Evolutionary conservation across 2,113 vertebrate genomes (phyloP).

Genomic region (Balaeniceps rex): DNA sequence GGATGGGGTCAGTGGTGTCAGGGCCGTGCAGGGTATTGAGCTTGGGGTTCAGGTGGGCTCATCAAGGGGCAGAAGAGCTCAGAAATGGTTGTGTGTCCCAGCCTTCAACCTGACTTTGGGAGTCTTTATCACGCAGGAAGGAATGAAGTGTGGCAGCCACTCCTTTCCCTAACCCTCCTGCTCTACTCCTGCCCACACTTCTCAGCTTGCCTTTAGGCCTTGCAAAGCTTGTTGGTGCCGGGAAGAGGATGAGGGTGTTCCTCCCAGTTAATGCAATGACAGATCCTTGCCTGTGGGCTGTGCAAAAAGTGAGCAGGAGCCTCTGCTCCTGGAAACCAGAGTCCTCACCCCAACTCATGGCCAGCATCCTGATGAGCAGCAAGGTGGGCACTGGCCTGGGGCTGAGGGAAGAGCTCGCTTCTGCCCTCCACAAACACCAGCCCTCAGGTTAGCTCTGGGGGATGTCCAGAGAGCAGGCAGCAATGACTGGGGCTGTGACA

Average conservation of each 20-base stretch:
- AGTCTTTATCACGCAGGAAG: background rate
- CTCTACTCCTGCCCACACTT: background rate
- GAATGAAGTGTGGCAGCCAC: background rate
- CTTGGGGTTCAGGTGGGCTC: background rate
- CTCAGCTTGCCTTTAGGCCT: accelerated
- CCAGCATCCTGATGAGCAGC: background rate
- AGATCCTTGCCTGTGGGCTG: background rate
- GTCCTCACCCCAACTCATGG: accelerated
- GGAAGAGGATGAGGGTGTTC: background rate
- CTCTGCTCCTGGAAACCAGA: background rate
- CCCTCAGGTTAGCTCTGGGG: background rate
- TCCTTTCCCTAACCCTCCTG: background rate
- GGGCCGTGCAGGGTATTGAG: background rate
- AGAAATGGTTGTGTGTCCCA: background rate
- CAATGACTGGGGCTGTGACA: background rate
- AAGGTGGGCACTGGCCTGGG: accelerated
- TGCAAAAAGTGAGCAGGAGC: background rate
- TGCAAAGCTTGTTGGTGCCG: background rate
- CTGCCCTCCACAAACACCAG: background rate
- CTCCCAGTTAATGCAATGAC: background rate
- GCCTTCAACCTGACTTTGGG: background rate
- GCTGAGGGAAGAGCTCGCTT: background rate
- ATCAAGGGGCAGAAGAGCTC: background rate
- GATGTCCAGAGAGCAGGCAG: background rate
- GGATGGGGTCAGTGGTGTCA: background rate